Conservation (phyloP, 2,113 vertebrate species). For the Bubo bubo region DNA sequence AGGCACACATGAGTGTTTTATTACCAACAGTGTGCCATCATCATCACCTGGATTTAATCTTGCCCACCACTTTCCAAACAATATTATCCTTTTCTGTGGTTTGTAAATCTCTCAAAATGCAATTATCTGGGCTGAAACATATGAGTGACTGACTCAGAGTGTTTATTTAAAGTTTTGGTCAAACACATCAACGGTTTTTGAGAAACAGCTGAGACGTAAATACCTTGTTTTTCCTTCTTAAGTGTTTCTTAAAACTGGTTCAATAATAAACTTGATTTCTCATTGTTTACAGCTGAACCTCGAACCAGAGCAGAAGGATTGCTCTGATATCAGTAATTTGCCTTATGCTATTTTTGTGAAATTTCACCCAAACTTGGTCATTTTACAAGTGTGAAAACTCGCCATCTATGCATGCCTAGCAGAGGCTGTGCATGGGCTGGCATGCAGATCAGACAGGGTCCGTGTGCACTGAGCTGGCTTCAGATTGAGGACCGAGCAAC, state of each 20-base stretch:
- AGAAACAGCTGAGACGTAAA: background rate
- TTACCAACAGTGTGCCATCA: background rate
- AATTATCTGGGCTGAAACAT: slow-evolving; percentile 13
- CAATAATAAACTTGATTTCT: background rate
- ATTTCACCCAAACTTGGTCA: background rate
- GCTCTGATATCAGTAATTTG: background rate
- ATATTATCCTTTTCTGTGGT: background rate
- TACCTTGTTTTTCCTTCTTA: background rate
- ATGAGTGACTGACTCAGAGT: background rate
- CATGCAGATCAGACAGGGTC: background rate
- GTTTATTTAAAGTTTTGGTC: slow-evolving; percentile 20
- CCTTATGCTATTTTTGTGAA: background rate
- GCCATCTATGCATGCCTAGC: rapidly evolving
- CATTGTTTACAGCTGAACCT: background rate
- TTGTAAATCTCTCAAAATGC: background rate
- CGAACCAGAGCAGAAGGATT: background rate
- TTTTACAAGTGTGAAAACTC: background rate
- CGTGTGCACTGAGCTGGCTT: background rate
- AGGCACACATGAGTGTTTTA: background rate
- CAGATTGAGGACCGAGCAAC: background rate
- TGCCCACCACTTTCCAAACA: background rate
- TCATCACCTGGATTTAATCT: slow-evolving; percentile 21
- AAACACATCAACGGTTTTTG: background rate
- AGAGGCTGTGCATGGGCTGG: rapidly evolving
- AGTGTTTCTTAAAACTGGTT: background rate